phyloP scores from a whole-genome alignment of 1,140 invertebrate species.

The Daktulosphaira vitifoliae region DNA sequence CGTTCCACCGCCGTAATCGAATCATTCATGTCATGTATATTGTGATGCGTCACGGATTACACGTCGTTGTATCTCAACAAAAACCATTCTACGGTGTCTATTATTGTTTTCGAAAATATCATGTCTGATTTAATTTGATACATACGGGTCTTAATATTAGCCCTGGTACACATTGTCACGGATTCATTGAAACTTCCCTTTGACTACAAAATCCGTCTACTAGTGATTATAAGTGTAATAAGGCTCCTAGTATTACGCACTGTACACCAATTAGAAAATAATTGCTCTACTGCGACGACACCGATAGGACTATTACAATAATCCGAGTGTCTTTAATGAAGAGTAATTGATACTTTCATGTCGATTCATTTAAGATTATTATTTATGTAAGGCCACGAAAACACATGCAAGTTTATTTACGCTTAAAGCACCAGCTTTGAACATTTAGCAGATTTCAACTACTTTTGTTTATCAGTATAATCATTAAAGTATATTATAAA shows the following conservation, averaged over 20 bases:
- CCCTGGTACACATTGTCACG: neutral
- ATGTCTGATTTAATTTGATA: conserved; percentile 13
- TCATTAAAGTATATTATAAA: too few species aligned
- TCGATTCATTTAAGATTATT: too few species aligned
- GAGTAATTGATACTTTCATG: too few species aligned
- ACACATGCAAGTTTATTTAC: too few species aligned
- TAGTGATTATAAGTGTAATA: too few species aligned
- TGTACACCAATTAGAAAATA: conserved; percentile 20
- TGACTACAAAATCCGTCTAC: too few species aligned
- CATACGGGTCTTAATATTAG: conserved; percentile 24
- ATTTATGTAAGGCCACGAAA: too few species aligned
- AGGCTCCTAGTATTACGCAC: too few species aligned
- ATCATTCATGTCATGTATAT: neutral
- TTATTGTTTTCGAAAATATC: conserved; percentile 20
- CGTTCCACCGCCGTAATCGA: neutral
- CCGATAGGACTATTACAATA: neutral
- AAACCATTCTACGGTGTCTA: neutral
- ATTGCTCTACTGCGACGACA: conserved; percentile 17
- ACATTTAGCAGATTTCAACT: too few species aligned
- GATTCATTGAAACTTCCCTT: neutral
- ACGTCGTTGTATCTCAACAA: neutral
- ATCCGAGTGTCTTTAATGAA: too few species aligned
- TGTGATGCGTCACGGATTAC: neutral
- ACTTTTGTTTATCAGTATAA: too few species aligned
- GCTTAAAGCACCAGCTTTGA: too few species aligned